phyloP scores from a whole-genome alignment of 2,797 vertebrate genomes.

The Lagorchestes hirsutus region DNA sequence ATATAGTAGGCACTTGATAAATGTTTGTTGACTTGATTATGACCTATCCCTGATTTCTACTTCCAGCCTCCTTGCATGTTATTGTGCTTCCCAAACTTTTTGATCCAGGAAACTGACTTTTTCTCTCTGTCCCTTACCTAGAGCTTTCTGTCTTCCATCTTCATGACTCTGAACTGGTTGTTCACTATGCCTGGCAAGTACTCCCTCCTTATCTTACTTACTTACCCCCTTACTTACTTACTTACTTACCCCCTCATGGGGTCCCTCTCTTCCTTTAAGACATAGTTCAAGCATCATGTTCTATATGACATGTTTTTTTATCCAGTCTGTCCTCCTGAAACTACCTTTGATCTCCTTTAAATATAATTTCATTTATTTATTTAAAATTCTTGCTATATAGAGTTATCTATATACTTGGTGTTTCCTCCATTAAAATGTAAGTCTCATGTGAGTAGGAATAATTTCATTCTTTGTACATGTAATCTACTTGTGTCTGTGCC shows the following conservation, averaged over 20 bases:
- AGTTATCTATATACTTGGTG: background rate
- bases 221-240: too few species aligned
- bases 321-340: background rate
- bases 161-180: too few species aligned
- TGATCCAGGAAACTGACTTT: too few species aligned
- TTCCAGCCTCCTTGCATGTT: background rate
- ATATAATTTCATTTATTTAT: background rate
- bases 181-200: too few species aligned
- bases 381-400: background rate
- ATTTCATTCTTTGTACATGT: too few species aligned
- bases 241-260: too few species aligned
- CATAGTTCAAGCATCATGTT: too few species aligned
- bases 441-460: background rate
- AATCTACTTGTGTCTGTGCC: too few species aligned
- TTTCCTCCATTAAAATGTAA: background rate
- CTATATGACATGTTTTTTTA: background rate
- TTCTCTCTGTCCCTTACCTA: too few species aligned
- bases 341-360: background rate
- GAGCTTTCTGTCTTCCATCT: too few species aligned
- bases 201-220: too few species aligned
- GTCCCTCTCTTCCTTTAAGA: background rate
- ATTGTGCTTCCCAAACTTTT: background rate
- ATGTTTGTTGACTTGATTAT: background rate
- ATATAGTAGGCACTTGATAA: background rate
- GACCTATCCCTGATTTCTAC: background rate